Base-by-base conservation (phyloP, 1,140 invertebrate genomes). In the Rhagoletis zephyria region DNA sequence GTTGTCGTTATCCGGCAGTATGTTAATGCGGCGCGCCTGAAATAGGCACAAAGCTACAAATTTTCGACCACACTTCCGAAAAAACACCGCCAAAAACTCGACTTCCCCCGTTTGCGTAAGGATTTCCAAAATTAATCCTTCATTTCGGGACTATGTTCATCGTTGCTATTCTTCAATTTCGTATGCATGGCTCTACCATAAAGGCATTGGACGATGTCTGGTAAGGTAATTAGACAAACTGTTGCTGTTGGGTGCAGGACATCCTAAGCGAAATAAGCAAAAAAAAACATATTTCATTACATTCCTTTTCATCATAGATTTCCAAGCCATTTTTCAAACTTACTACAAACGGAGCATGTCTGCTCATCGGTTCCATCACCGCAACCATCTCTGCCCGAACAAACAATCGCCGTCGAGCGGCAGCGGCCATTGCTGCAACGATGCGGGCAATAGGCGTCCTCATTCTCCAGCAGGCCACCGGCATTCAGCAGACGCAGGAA, bases 281-380 rank as follows among this genome's bases (percentile, higher is more conserved):
- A n/a, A 87, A 30, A 85, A 67, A 42, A 86, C n/a, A 87, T 30
- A 30, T 30, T 0, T 30, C 30, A 30, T 30, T 30, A 30, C 0
- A 1, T 30, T 30, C 30, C 30, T 30, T 30, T 30, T 30, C 30
- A 30, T 30, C 30, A 30, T 30, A 63, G 61, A 40, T 45, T 85
- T 42, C 16, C 12, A 19, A 40, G 19, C 10, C 59, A 56, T 12
- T 16, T 6, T 59, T 0, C 45, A 91, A 91, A 96, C 97, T 97
- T 94, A 98, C 97, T 95, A 93, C 97, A 98, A 87, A 98, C 96
- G 86, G 94, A 94, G 92, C 97, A 98, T 88, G 95, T 95, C 61
- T 95, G 95, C 93, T 98, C 97, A 91, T 98, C 97, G 65, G 95
- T 96, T 88, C 96, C 96, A 94, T 98, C 97, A 6, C 97, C 97